phyloP scores from a whole-genome alignment of 1,140 invertebrate species.

The Eriocheir sinensis region DNA sequence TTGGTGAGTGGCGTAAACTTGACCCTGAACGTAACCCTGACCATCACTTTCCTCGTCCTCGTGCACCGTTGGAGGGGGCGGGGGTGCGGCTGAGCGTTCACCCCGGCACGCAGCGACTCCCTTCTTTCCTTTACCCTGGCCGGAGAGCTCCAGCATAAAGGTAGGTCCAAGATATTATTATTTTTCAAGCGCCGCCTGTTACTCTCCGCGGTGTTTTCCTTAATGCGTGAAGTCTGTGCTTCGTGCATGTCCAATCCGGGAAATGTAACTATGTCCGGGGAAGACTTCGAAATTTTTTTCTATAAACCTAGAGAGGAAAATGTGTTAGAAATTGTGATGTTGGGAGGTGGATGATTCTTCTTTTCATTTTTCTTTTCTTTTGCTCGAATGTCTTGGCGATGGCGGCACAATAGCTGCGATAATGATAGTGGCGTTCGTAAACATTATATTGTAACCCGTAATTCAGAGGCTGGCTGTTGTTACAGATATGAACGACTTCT shows the following conservation, averaged over 20 bases:
- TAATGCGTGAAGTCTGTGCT: not conserved
- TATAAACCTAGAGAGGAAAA: too few relatives aligned
- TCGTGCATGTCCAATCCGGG: not conserved
- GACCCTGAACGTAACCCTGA: conserved; percentile 1
- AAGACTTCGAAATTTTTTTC: too few relatives aligned
- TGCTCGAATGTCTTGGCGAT: too few relatives aligned
- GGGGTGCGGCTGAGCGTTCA: not conserved
- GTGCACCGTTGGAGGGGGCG: conserved; percentile 7
- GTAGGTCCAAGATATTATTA: not conserved
- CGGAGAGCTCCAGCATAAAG: not conserved
- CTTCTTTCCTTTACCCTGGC: not conserved
- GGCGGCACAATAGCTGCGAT: too few relatives aligned
- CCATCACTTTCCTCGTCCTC: conserved; percentile 8
- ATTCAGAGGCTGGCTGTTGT: too few relatives aligned
- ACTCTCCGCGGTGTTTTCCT: not conserved
- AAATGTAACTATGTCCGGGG: not conserved
- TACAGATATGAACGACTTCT: too few relatives aligned
- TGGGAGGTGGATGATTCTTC: too few relatives aligned
- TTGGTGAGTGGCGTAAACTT: not conserved
- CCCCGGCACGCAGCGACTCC: not conserved
- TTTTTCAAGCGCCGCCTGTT: not conserved
- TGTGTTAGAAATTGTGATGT: too few relatives aligned
- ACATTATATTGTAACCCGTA: too few relatives aligned
- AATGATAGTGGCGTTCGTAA: too few relatives aligned
- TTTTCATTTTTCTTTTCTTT: too few relatives aligned